Percentiles rank a stretch among this genome's conserved stretches.
These are phyloP conservation scores for Pantherophis guttatus DNA, from an alignment of 2,113 vertebrate genomes.

Conservation along the genomic window DNA sequence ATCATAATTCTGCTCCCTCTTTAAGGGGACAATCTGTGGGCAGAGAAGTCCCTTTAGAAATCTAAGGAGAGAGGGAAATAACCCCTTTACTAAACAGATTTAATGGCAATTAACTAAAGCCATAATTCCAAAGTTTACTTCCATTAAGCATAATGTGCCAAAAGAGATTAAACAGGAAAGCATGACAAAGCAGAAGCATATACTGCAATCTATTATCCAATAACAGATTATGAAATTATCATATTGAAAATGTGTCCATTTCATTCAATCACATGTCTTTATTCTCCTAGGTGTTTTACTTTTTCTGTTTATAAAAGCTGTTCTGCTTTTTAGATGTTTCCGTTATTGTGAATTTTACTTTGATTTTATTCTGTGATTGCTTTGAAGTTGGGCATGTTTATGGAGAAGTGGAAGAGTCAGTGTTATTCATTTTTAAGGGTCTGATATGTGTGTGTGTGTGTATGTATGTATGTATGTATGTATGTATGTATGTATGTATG, in stretches of 20 bases:
- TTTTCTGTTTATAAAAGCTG: neutral
- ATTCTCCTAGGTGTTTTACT: neutral
- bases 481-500: too few species aligned
- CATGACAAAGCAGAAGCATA: neutral
- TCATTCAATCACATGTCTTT: neutral
- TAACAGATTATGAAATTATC: neutral
- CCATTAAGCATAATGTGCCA: neutral
- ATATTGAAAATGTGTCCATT: neutral
- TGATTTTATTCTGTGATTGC: neutral
- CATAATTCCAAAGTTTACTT: neutral
- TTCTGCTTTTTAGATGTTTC: neutral
- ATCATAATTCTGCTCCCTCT: neutral
- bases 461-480: too few species aligned
- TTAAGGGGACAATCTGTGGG: neutral
- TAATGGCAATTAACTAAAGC: neutral
- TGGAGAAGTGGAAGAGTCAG: neutral
- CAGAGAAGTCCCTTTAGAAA: neutral
- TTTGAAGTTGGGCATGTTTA: neutral
- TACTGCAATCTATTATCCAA: too few species aligned
- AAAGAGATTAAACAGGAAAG: neutral
- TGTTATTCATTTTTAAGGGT: neutral
- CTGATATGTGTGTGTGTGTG: neutral
- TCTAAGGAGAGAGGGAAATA: too few species aligned
- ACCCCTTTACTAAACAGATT: neutral
- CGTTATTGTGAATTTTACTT: neutral